phyloP scores from a whole-genome alignment of 2,888 invertebrate species.

The Dolichopus griseipennis region DNA sequence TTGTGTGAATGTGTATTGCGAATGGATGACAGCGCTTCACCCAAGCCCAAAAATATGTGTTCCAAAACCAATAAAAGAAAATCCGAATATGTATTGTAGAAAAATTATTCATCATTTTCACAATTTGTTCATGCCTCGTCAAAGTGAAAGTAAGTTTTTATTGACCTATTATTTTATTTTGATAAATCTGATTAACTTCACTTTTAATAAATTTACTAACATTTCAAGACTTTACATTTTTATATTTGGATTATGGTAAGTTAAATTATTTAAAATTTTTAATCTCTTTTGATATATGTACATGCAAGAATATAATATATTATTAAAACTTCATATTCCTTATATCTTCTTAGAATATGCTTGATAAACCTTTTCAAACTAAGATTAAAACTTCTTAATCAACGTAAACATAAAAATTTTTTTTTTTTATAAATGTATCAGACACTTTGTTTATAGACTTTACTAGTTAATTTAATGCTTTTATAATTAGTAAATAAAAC shows the following conservation, averaged over 20 bases:
- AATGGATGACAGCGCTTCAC: constrained; percentile 86
- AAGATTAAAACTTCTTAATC: no score
- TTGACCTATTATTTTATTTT: neutral
- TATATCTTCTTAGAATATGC: no score
- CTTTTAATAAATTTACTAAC: constrained; percentile 31
- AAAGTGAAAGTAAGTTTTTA: constrained; percentile 72
- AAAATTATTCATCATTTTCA: constrained; percentile 88
- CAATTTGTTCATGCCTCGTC: constrained; percentile 87
- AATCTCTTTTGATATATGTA: no score
- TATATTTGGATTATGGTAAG: constrained; percentile 80
- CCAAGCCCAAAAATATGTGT: constrained; percentile 77
- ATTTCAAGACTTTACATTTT: constrained; percentile 82
- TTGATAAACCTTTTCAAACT: no score
- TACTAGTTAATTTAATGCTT: neutral
- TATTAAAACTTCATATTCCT: no score
- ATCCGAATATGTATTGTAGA: constrained; percentile 82
- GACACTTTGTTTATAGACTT: no score
- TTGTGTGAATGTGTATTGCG: constrained; percentile 93
- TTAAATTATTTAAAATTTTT: constrained; percentile 17
- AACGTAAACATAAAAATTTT: no score
- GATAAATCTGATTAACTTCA: neutral
- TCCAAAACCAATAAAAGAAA: constrained; percentile 78
- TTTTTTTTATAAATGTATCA: no score
- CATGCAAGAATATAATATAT: no score
- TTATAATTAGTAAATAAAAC: constrained; percentile 3